Base-by-base conservation (phyloP, 2,888 invertebrate genomes). In the Strigamia maritima region DNA sequence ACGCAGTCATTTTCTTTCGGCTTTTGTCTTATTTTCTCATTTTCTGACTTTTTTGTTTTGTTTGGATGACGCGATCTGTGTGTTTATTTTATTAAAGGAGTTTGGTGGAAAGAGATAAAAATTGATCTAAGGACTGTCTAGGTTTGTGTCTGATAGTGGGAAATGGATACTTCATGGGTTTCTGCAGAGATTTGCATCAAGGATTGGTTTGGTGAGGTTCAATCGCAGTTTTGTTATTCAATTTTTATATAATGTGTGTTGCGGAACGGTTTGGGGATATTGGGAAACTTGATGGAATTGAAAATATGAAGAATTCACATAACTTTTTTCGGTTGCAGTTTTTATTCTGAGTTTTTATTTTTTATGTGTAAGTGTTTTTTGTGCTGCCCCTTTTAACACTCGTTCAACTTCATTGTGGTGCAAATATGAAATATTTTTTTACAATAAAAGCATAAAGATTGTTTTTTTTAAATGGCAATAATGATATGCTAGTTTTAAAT, bases 21-120 rank as follows among this genome's bases (percentile, higher is more conserved):
- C 26, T 65, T 60, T 65, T 26, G 65, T 65, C 65, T 65, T 65
- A 49, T 49, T 49, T 49, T n/a, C n/a, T n/a, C 49, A 49, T 49
- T n/a, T 44, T n/a, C 1, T 16, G 10, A 40, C 10, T 19, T 28
- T 16, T 22, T 26, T 24, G 10, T 8, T 16, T 49, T 49, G 10
- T 49, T 49, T 19, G 7, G 16, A 1, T n/a, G n/a, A 49, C n/a
- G n/a, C n/a, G n/a, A 49, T 49, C 44, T 16, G 3, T 14, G 40
- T 49, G 49, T 49, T 49, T 49, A 49, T 49, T 49, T 14, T 31
- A 31, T 6, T 49, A 49, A 14, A 49, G 10, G 49, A 49, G 24
- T 65, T 65, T 24, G 65, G 26, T 26, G 65, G 65, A 65, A 60
- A 3, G 65, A 65, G 65, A 65, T 65, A 65, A 26, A 12, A 24